phyloP scores from a whole-genome alignment of 2,888 invertebrate genomes.

The Leucophenga montana region DNA sequence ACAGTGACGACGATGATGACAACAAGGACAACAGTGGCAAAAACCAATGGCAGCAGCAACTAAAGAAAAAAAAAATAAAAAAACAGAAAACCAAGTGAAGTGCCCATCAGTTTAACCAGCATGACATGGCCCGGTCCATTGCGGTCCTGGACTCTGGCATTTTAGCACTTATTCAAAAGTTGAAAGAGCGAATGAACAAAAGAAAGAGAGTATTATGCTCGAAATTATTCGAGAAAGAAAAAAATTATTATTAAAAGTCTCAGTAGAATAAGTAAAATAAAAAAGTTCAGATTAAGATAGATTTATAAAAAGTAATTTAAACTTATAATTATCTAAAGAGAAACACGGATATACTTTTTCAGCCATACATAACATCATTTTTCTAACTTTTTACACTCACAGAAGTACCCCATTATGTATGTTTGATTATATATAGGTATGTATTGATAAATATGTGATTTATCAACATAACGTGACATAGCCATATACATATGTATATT shows the following conservation, averaged over 20 bases:
- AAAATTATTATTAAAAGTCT: too few relatives aligned
- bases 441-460: too few relatives aligned
- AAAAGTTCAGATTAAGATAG: not conserved
- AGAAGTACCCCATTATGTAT: too few relatives aligned
- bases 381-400: too few relatives aligned
- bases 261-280: not conserved
- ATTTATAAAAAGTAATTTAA: not conserved
- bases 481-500: too few relatives aligned
- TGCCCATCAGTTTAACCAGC: slow-evolving; percentile 72
- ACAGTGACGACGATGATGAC: slow-evolving; percentile 28
- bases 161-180: slow-evolving; percentile 66
- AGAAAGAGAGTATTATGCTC: not conserved
- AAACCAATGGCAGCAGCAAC: slow-evolving; percentile 23
- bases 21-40: slow-evolving; percentile 28
- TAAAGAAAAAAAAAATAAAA: slow-evolving; percentile 20
- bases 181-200: slow-evolving; percentile 43
- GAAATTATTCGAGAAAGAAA: not conserved
- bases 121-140: slow-evolving; percentile 71
- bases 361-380: too few relatives aligned
- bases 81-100: slow-evolving; percentile 27
- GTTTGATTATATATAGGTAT: too few relatives aligned
- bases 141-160: slow-evolving; percentile 70
- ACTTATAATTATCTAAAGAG: too few relatives aligned
- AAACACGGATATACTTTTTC: too few relatives aligned
- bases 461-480: too few relatives aligned